Conservation (phyloP, 2,113 vertebrate species). For the Menidia beryllina region DNA sequence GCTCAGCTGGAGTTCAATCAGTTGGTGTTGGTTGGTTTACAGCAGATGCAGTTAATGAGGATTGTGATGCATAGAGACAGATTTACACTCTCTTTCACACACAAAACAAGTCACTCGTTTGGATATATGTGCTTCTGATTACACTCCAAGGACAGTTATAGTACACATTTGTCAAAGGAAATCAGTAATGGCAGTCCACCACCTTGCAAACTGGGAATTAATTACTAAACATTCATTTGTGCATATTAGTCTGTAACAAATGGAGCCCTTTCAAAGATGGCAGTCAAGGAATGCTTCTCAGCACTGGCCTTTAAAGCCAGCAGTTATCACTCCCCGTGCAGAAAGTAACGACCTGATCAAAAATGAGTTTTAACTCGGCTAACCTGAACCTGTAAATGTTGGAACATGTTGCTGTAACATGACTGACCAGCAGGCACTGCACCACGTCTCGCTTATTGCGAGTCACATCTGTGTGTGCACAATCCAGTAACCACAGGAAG, state of each 20-base stretch:
- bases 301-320: no score
- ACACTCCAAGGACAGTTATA: neutral
- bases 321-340: no score
- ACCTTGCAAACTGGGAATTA: no score
- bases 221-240: no score
- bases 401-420: neutral
- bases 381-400: neutral
- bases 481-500: neutral
- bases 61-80: constrained; percentile 34
- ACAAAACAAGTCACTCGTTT: neutral
- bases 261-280: no score
- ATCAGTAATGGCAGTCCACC: no score
- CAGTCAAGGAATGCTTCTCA: no score
- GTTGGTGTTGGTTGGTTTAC: constrained; percentile 31
- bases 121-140: neutral
- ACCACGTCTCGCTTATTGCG: neutral
- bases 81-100: neutral
- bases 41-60: constrained; percentile 49
- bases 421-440: neutral
- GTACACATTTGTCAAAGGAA: neutral
- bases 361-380: no score
- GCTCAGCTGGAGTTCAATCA: constrained; percentile 48
- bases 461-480: neutral
- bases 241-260: no score
- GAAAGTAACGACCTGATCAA: no score